Base-by-base conservation (phyloP, 2,113 vertebrate genomes). In the Actinemys pallida region DNA sequence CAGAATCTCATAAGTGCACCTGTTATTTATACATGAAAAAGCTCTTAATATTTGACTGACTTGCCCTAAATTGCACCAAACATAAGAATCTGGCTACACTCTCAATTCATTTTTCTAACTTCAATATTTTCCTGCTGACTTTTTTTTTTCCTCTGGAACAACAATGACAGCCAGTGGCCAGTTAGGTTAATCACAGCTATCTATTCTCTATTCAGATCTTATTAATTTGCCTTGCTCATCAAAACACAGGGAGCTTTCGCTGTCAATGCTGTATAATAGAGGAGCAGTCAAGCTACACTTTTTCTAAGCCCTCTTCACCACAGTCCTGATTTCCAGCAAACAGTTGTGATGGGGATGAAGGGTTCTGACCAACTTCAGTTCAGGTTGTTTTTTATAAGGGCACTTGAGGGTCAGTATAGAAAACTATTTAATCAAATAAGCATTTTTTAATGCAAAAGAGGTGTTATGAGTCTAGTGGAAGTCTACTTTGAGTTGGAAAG, bases 121-220 rank as follows among this genome's bases (percentile, higher is more conserved):
- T 31, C 35, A 35, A 47, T 86, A 72, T 92, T 88, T 86, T 65
- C 6, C 25, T 90, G 20, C 50, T 53, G 12, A 65, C 6, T 84
- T 59, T 83, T 88, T 57, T 27, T 86, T 76, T 19, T 42, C 72
- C n/a, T 22, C 24, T 90, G 72, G 17, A 87, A 91, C 47, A 87
- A 87, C 5, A 85, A 83, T 76, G 45, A 88, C n/a, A 87, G 42
- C 45, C 19, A 82, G n/a, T 56, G 35, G 50, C 93, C 69, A 50
- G 80, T 90, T 87, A 83, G 3, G 31, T 92, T 92, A 88, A 90
- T 93, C 88, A 90, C 78, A 91, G 35, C 6, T 89, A 47, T 81
- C 10, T 57, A 82, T 92, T 92, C 11, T 79, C 88, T 90, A 29
- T 45, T 94, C 29, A 20, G 59, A 54, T 45, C 5, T 81, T 91